Evolutionary conservation across 1,140 invertebrate species (phyloP), one percentile per base, ranked within the genome.

Genomic region (Drosophila busckii): DNA sequence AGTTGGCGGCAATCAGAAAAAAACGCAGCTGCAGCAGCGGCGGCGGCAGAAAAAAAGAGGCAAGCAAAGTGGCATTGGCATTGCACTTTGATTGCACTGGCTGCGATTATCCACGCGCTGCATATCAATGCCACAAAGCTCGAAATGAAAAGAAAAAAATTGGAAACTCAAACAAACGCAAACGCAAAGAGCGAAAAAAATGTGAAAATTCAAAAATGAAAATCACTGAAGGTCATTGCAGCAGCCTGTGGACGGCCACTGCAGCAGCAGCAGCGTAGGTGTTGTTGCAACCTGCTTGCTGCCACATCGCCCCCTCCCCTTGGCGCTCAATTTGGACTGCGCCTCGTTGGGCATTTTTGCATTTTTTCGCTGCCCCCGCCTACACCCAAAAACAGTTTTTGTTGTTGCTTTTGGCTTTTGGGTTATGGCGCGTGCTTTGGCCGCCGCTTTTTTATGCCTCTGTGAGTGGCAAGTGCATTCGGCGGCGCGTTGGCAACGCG

Each of bases 41-140:
- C n/a, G 26, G 5, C 7, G 40, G 8, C n/a, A 16, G 7, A 4
- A 13, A n/a, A n/a, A n/a, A n/a, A n/a, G n/a, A n/a, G n/a, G n/a
- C 8, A 10, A 8, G 2, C 3, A 10, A 6, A 9, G 5, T 5
- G 38, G 42, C 26, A 17, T 56, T 29, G 50, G 49, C 69, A 67
- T 49, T 78, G 73, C 73, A 78, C 73, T 80, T 82, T 78, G 67
- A 78, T 78, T 78, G 73, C 73, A 78, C 63, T 78, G 63, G 28
- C 64, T 45, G 68, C 73, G 73, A 80, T 78, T 78, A 78, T 80
- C 73, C 73, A 66, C 56, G 70, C 58, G 60, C 60, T 78, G 75
- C 73, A 78, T 78, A 78, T 78, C 73, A 78, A 78, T 78, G 73
- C 69, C 68, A 73, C n/a, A n/a, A n/a, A n/a, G n/a, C n/a, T n/a